Evolutionary conservation across 2,113 vertebrate species (phyloP), one percentile per base, ranked within the genome.

Genomic region (Osmerus eperlanus): DNA sequence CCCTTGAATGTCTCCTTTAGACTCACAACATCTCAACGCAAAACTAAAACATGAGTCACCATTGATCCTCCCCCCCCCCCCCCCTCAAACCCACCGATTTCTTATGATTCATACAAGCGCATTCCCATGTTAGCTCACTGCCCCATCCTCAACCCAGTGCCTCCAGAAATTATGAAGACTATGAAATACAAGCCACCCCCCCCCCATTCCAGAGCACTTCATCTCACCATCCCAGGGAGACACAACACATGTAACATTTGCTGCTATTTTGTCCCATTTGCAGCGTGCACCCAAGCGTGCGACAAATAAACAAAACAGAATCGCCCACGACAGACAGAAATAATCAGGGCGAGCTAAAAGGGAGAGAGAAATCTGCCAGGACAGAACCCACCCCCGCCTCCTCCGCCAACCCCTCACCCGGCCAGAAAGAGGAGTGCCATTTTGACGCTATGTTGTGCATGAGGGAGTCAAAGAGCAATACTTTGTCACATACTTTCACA

Each of bases 91-190:
- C 41, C 69, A 76, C 60, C 65, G 65, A 78, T 78, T 71, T 73
- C 82, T 80, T 80, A 72, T 82, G 80, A 77, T 85, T 87, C 86
- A 74, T 68, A 82, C 76, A 81, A 84, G 82, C 60, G 76, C 66
- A 78, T 75, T 62, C 76, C 67, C 77, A 68, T 85, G 80, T 85
- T 75, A 81, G 71, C 59, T 65, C 75, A 68, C 72, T 79, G 85
- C 84, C 78, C 81, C 70, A 73, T 83, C 71, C 77, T 79, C 85
- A 87, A 86, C 68, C 85, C 55, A 29, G 72, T 76, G 78, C 70
- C 76, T 73, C 64, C 73, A 85, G 88, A 80, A 89, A 90, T 88
- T 84, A 89, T 88, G 79, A 82, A 87, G 74, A 69, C 53, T 78
- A 78, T 85, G 86, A 88, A 87, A 87, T 80, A 81, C 19, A 75